Conservation (phyloP, 2,888 invertebrate species). For the Tetranychus truncatus region DNA sequence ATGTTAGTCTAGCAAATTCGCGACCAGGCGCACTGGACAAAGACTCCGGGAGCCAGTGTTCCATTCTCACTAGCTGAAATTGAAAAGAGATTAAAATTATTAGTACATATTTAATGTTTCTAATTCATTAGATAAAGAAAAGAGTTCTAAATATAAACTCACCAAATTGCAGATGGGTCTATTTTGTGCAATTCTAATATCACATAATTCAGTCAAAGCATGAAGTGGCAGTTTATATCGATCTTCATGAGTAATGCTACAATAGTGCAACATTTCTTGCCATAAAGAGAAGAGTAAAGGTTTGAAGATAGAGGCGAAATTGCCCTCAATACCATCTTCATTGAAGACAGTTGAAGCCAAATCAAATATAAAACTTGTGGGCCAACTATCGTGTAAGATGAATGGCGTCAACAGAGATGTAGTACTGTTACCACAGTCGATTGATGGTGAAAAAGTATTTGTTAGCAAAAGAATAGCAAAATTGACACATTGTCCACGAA, state of each 20-base stretch:
- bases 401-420: slow-evolving; percentile 14
- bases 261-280: slow-evolving; percentile 43
- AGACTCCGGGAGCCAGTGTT: slow-evolving; percentile 53
- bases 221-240: slow-evolving; percentile 48
- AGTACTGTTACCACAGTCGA: neutral
- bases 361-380: slow-evolving; percentile 29
- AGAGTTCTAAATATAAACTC: slow-evolving; percentile 22
- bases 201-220: slow-evolving; percentile 57
- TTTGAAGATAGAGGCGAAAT: slow-evolving; percentile 37
- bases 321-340: slow-evolving; percentile 3
- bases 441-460: neutral
- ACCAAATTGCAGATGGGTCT: slow-evolving; percentile 51
- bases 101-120: neutral
- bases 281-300: slow-evolving; percentile 53
- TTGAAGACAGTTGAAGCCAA: slow-evolving; percentile 13
- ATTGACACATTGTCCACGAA: slow-evolving; percentile 12
- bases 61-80: slow-evolving; percentile 33
- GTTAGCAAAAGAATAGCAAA: slow-evolving; percentile 9
- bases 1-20: slow-evolving; percentile 65
- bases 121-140: neutral
- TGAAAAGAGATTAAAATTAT: slow-evolving; percentile 16
- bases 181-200: slow-evolving; percentile 48
- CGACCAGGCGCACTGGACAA: slow-evolving; percentile 59
- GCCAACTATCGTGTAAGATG: slow-evolving; percentile 9
- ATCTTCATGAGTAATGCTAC: slow-evolving; percentile 47